Base-by-base conservation (phyloP, 2,888 invertebrate genomes). In the Graphium colonna region DNA sequence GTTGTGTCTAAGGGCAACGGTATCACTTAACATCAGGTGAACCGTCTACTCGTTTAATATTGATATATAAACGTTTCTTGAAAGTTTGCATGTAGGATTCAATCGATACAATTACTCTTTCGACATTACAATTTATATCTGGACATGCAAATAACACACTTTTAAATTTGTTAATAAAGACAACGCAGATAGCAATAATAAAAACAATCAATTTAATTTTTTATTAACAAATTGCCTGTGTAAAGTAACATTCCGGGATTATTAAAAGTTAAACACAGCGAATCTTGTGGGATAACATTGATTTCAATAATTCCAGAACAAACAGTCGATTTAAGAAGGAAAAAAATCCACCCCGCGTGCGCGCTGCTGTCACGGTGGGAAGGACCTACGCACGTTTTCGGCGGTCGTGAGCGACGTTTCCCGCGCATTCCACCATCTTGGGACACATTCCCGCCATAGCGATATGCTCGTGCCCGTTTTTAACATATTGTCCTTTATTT, bases 371-470 rank as follows among this genome's bases (percentile, higher is more conserved):
- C 64, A 65, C 64, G 68, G 60, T 62, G 72, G 63, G 69, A 67
- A n/a, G 31, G 62, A 73, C 79, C 75, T 71, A 57, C 56, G 59
- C 59, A 59, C 62, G 60, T 64, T 66, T 66, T 66, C 60, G 67
- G 65, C 62, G 59, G 60, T 65, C 68, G 65, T 67, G 68, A 60
- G 53, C 53, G 43, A 49, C 62, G 59, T 51, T 59, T 61, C 60
- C 58, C 63, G 58, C 60, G 71, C 73, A 75, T 76, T 75, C 77
- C 46, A 16, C 52, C 50, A 12, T 44, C 49, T 51, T 39, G 48
- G 18, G 52, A 52, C 58, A 71, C 78, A 84, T 87, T 85, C 82
- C 73, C 69, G 57, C 64, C 79, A 82, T 82, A 79, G 79, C 82
- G 79, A 77, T 77, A 75, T 81, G 84, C 77, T 79, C 83, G 82